These are phyloP conservation scores for Eufriesea mexicana DNA, from an alignment of 1,140 invertebrate species.

Conservation along the genomic window DNA sequence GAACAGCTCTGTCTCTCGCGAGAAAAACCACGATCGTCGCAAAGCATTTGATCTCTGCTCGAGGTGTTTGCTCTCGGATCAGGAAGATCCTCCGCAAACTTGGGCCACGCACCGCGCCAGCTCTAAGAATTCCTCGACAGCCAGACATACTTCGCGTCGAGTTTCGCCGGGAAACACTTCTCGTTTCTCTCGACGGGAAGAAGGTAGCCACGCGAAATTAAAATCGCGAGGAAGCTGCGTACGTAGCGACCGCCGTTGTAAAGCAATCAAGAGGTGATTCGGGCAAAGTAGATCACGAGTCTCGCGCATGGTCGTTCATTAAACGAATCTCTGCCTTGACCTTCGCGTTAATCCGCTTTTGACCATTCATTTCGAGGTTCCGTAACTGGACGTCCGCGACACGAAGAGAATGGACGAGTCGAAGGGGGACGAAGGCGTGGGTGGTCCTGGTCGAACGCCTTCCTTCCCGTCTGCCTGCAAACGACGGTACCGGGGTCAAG, in stretches of 20 bases:
- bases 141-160: too few species aligned
- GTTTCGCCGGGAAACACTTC: too few species aligned
- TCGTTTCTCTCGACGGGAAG: too few species aligned
- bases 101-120: too few species aligned
- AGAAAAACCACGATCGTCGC: background rate
- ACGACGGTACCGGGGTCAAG: background rate
- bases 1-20: background rate
- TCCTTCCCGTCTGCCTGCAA: conserved; percentile 1
- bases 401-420: background rate
- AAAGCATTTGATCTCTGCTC: background rate
- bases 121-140: background rate
- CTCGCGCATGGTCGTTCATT: background rate
- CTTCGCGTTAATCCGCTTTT: background rate
- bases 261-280: background rate
- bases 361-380: background rate
- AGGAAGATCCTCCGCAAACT: background rate
- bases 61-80: background rate
- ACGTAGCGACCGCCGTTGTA: background rate
- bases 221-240: background rate
- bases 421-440: background rate
- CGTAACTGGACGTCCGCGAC: too few species aligned
- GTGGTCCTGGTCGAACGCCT: too few species aligned
- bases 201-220: background rate
- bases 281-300: background rate
- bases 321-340: background rate